Evolutionary conservation across 2,888 invertebrate species (phyloP).

Genomic region (Graphium colonna): DNA sequence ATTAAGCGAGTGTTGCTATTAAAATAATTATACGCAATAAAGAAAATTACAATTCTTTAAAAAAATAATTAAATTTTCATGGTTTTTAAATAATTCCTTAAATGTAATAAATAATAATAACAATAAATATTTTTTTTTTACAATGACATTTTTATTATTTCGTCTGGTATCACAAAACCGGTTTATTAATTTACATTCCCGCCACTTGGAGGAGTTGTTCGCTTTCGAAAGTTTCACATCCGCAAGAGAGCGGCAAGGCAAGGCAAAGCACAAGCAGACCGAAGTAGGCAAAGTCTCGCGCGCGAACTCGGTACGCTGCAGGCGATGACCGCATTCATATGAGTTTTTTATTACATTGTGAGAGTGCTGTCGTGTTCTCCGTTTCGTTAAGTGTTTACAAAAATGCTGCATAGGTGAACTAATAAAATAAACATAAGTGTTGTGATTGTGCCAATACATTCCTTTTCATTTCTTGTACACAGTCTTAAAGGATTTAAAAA

Average conservation of each 20-base stretch:
- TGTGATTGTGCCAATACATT: conserved; percentile 68
- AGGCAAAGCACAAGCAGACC: conserved; percentile 45
- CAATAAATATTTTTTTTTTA: too few species aligned
- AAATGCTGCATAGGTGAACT: conserved; percentile 78
- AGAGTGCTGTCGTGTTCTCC: conserved; percentile 74
- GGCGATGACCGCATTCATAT: conserved; percentile 79
- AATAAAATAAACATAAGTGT: conserved; percentile 54
- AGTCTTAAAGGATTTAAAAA: conserved; percentile 77
- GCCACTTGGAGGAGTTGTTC: conserved; percentile 72
- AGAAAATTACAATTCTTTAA: too few species aligned
- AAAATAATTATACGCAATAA: too few species aligned
- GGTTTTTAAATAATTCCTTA: not conserved
- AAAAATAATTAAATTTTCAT: too few species aligned
- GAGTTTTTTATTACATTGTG: conserved; percentile 65
- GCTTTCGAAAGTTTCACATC: conserved; percentile 80
- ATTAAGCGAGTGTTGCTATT: not conserved
- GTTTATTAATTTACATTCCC: conserved; percentile 74
- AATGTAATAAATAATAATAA: too few species aligned
- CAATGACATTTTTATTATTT: conserved; percentile 23
- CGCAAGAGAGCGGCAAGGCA: conserved; percentile 75
- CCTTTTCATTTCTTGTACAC: conserved; percentile 50
- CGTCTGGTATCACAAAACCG: conserved; percentile 53
- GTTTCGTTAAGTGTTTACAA: conserved; percentile 70
- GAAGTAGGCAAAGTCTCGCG: conserved; percentile 74
- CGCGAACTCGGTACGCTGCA: conserved; percentile 75